Evolutionary conservation across 2,113 vertebrate species (phyloP).

Genomic region (Ceyx margarethae): DNA sequence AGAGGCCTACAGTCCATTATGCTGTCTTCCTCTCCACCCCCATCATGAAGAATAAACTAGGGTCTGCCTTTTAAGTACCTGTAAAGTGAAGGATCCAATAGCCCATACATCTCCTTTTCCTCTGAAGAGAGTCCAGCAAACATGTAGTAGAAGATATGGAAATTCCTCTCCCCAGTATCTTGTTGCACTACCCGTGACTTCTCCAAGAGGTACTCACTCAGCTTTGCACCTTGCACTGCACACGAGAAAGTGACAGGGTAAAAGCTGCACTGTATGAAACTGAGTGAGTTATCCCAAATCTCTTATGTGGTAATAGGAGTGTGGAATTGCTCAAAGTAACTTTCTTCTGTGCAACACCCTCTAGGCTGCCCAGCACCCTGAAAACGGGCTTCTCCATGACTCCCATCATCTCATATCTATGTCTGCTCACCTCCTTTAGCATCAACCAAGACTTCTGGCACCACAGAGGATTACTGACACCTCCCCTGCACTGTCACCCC

Average conservation of each 20-base stretch:
- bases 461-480: background rate
- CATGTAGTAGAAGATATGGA: slow-evolving; percentile 84
- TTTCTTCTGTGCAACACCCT: background rate
- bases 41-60: background rate
- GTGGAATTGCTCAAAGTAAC: background rate
- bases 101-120: slow-evolving; percentile 76
- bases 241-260: background rate
- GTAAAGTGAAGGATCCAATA: slow-evolving; percentile 75
- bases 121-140: slow-evolving; percentile 73
- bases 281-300: background rate
- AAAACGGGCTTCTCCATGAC: background rate
- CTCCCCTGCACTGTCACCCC: background rate
- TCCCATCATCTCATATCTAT: background rate
- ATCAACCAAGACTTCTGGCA: background rate
- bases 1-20: background rate
- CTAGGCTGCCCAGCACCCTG: background rate
- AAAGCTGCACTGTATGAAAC: background rate
- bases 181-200: slow-evolving; percentile 81
- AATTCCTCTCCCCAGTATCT: slow-evolving; percentile 77
- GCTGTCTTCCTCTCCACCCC: background rate
- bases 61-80: slow-evolving; percentile 56
- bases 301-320: background rate
- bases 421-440: background rate
- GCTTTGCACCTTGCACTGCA: slow-evolving; percentile 79
- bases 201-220: slow-evolving; percentile 80